Conservation (phyloP, 2,888 invertebrate genomes). For the Melitaea athalia region DNA sequence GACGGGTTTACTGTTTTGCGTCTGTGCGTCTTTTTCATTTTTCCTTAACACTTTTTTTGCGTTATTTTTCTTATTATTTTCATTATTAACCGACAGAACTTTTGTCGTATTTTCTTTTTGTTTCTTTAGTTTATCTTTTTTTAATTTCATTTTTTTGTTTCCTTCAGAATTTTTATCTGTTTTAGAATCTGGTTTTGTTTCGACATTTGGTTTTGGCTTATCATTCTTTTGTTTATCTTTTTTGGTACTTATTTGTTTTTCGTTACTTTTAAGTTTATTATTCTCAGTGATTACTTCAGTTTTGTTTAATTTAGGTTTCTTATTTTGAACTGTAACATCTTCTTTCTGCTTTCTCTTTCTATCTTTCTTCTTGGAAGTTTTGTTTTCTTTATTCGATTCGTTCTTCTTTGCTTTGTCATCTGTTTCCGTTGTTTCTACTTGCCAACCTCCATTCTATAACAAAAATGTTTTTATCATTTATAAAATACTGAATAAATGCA, state of each 20-base stretch:
- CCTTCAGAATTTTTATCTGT: not conserved
- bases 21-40: no score
- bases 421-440: slow-evolving; percentile 55
- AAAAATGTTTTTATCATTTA: slow-evolving; percentile 11
- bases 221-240: slow-evolving; percentile 19
- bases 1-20: slow-evolving; percentile 3
- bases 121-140: slow-evolving; percentile 31
- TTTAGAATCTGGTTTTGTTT: not conserved
- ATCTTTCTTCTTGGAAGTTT: slow-evolving; percentile 45
- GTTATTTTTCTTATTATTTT: slow-evolving; percentile 33
- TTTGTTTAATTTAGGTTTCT: slow-evolving; percentile 36
- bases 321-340: slow-evolving; percentile 21
- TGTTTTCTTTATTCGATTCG: slow-evolving; percentile 57
- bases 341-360: slow-evolving; percentile 44
- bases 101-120: slow-evolving; percentile 31
- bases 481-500: not conserved
- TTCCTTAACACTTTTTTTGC: slow-evolving; percentile 19
- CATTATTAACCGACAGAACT: slow-evolving; percentile 29
- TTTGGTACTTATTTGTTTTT: slow-evolving; percentile 17
- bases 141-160: not conserved
- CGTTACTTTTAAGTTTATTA: slow-evolving; percentile 29
- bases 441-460: slow-evolving; percentile 61
- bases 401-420: slow-evolving; percentile 43
- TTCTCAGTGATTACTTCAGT: slow-evolving; percentile 33
- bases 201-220: not conserved